Base-by-base conservation (phyloP, 2,797 vertebrate genomes). In the Typhlichthys eigenmanni region DNA sequence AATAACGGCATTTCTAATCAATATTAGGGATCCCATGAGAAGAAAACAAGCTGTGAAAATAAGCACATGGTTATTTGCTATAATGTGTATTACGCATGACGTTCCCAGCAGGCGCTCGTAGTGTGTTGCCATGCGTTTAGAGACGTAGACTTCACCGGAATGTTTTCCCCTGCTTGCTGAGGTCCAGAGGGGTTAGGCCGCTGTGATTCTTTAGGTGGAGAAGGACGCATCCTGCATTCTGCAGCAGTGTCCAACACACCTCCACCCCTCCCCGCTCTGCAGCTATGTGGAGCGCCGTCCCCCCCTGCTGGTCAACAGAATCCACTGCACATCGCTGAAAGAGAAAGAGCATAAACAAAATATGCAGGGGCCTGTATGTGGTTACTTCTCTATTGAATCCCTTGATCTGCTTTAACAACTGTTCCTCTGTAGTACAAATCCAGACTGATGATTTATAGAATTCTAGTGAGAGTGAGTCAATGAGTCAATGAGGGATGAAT, bases 231-330 rank as follows among this genome's bases (percentile, higher is more conserved):
- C 91, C 91, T 1, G 84, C 75, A 47, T 69, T 89, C 85, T 90
- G 90, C 84, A 94, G 83, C 71, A 94, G 79, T 4, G 87, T 81
- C 93, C 93, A 94, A 78, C 92, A 91, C 58, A 93, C 88, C 78
- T 93, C 91, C 24, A 90, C 78, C 12, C 81, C 84, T 0, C 93
- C 93, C 61, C 88, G 83, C 77, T 93, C 92, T 68, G 93, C 91
- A 58, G 93, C 93, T 13, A 93, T 83, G 0, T 94, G 93, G 64
- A 94, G 84, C 8, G 92, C 87, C 19, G 92, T 92, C 34, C 84
- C 88, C 32, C 93, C 93, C 90, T 91, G 81, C 67, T 91, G 89
- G 88, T 94, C 93, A 24, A 84, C 76, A 38, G 90, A 86, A 4
- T 91, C 86, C 50, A 85, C 86, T 47, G 60, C 60, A 83, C 92